Percentiles rank a stretch among this genome's conserved stretches.
These are phyloP conservation scores for Platorchestia sp. DNA, from an alignment of 1,140 invertebrate genomes.

Conservation along the genomic window DNA sequence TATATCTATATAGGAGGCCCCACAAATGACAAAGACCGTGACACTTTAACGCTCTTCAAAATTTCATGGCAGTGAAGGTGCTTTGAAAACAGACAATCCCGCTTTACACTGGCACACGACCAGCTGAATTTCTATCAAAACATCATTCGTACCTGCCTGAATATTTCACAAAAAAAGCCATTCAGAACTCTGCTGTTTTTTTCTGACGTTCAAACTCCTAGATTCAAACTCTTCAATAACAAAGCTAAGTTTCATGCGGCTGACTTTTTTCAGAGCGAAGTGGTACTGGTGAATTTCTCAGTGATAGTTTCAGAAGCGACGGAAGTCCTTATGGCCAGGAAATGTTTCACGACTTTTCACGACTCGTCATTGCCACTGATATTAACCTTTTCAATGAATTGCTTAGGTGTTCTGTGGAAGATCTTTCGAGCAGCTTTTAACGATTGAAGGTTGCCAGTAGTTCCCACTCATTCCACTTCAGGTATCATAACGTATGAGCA, in stretches of 20 bases:
- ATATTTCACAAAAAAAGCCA: not conserved
- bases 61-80: too few species aligned
- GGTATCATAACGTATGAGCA: too few species aligned
- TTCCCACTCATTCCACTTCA: not conserved
- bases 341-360: not conserved
- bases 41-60: too few species aligned
- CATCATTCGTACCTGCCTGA: too few species aligned
- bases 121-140: not conserved
- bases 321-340: not conserved
- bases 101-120: too few species aligned
- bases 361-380: not conserved
- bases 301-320: not conserved
- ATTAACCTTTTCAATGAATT: not conserved
- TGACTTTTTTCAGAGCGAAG: not conserved
- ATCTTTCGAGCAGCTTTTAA: not conserved
- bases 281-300: not conserved
- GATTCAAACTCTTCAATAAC: not conserved
- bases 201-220: not conserved
- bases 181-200: not conserved
- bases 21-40: too few species aligned
- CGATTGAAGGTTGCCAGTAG: not conserved
- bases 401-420: not conserved
- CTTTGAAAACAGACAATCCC: too few species aligned
- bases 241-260: not conserved
- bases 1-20: too few species aligned